Base-by-base conservation (phyloP, 2,888 invertebrate genomes). In the Ectemnius lituratus region DNA sequence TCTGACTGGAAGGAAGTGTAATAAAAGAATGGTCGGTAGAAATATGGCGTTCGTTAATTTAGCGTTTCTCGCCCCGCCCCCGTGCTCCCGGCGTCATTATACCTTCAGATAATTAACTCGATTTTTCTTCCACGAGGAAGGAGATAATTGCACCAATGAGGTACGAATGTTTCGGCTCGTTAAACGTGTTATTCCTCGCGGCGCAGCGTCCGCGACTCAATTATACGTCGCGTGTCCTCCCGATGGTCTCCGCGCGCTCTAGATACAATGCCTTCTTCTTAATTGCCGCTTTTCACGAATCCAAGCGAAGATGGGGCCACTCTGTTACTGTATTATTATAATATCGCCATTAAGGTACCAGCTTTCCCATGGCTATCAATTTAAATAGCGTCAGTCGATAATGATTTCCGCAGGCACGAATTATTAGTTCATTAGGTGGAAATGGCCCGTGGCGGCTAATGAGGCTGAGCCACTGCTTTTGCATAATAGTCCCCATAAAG, bases 81-180 rank as follows among this genome's bases (percentile, higher is more conserved):
- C 56, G 59, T 62, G 63, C 75, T 70, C 65, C 37, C 62, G 64
- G 65, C 70, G 75, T 80, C 80, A 80, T 82, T 84, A 84, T 80
- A 80, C 75, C 81, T 76, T 80, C 81, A 78, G 81, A 80, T 81
- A 84, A 84, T 84, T 84, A 84, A 84, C 83, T 83, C 80, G 78
- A 84, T 80, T 84, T 84, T 84, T 83, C 84, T 83, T 84, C 78
- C 73, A 73, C 70, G 75, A 73, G 76, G 70, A 57, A 80, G 71
- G 76, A 83, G 80, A 78, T 83, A 83, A 83, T 83, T 81, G 78
- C 81, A 68, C 82, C 83, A 74, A 83, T 83, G 83, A 81, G 75
- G 76, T 81, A 83, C 79, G 76, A 83, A 83, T 81, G 83, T 81
- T 79, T 81, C 83, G 75, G 83, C 81, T 83, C 83, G 83, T 83